Conservation (phyloP, 2,113 vertebrate species). For the Brevimyrus niger region DNA sequence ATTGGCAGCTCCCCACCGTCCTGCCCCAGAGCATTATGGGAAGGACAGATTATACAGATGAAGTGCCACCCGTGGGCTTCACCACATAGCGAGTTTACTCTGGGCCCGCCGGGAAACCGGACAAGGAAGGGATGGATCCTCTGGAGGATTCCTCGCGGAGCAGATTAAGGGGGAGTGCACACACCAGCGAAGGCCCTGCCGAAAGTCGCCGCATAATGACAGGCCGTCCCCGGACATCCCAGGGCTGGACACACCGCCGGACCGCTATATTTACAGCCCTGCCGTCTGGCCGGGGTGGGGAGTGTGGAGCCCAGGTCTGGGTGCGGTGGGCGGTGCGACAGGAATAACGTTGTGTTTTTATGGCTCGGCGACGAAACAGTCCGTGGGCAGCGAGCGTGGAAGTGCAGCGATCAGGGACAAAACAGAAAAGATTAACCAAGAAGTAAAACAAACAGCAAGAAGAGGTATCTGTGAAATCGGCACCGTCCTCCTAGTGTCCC, state of each 20-base stretch:
- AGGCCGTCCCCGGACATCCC: conserved; percentile 36
- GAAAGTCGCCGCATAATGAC: background rate
- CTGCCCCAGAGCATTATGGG: background rate
- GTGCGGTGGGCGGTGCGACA: conserved; percentile 53
- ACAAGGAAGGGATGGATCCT: background rate
- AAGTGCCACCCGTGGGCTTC: background rate
- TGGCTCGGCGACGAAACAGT: conserved; percentile 26
- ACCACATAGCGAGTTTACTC: background rate
- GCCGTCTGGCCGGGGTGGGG: conserved; percentile 15
- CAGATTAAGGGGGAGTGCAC: background rate
- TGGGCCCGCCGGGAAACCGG: background rate
- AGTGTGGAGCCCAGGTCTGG: conserved; percentile 37
- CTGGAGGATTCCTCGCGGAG: background rate
- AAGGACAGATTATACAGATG: background rate
- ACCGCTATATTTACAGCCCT: conserved; percentile 17
- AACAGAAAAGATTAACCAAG: background rate
- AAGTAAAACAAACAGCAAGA: conserved; percentile 16
- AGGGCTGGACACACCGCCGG: background rate
- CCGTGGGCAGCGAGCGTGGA: background rate
- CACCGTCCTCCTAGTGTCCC: background rate
- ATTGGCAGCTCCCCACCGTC: background rate
- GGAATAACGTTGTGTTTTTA: conserved; percentile 54
- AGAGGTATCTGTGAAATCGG: background rate
- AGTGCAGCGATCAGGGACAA: background rate
- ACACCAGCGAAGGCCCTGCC: background rate